Evolutionary conservation across 1,140 invertebrate species (phyloP), one percentile per base, ranked within the genome.

Genomic region (Mya arenaria): DNA sequence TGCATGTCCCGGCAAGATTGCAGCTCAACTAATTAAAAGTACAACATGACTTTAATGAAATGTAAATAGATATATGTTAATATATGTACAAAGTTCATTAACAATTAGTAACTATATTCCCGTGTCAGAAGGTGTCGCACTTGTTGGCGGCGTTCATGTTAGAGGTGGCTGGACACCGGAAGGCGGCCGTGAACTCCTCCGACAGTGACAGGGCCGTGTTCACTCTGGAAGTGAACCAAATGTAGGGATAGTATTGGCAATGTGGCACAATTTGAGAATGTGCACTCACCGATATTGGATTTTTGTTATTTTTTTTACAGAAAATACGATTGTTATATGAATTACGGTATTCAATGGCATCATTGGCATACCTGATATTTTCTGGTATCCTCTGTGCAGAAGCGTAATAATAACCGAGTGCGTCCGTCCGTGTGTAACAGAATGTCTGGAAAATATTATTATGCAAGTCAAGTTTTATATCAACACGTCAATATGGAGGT

Each of bases 161-260:
- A 6, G 79, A 82, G 1, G n/a, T 23, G 3, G 32, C 69, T 1
- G 79, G 79, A 58, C 79, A 82, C 8, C 52, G 39, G 34, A 82
- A 82, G 2, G 79, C 48, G 4, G 58, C 39, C 4, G 60, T 74
- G 41, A 82, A 82, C 41, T 82, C 79, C 15, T 65, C 32, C 15
- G 73, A 30, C 13, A 65, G 44, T 3, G 79, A 82, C 10, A 82
- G 34, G 19, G 69, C 79, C 23, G 60, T 73, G 36, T 82, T 82
- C 0, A 56, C 60, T 36, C 79, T 82, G 66, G 30, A 81, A 79
- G n/a, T n/a, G n/a, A n/a, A n/a, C n/a, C n/a, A n/a, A n/a, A n/a
- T n/a, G n/a, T n/a, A n/a, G n/a, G n/a, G n/a, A n/a, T n/a, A n/a
- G n/a, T n/a, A n/a, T n/a, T n/a, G n/a, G n/a, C 55, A 23, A 56